Percentiles rank a stretch among this genome's conserved stretches.
Conservation (phyloP, 2,888 invertebrate genomes). For the Lypha dubia region DNA sequence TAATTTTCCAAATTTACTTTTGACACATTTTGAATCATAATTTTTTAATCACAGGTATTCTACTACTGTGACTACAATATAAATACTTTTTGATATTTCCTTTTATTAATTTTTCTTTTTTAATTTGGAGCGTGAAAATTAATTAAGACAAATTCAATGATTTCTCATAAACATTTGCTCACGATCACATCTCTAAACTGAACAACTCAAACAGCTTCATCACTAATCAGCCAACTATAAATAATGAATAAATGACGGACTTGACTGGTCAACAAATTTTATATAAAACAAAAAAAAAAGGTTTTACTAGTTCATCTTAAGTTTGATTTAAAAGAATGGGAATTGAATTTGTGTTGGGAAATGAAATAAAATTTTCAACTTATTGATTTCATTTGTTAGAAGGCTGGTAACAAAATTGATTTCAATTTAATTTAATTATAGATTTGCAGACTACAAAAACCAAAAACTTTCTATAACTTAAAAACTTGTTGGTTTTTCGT, state of each 20-base stretch:
- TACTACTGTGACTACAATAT: no score
- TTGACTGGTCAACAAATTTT: constrained; percentile 33
- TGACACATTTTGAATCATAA: no score
- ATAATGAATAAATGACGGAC: constrained; percentile 37
- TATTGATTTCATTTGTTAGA: constrained; percentile 12
- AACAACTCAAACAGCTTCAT: constrained; percentile 2
- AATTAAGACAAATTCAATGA: neutral
- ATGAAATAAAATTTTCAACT: neutral
- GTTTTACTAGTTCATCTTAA: neutral
- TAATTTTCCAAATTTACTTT: no score
- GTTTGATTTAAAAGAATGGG: constrained; percentile 36
- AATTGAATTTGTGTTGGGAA: neutral
- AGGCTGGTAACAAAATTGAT: constrained; percentile 42
- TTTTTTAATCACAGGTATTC: no score
- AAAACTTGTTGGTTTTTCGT: neutral
- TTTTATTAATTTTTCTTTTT: no score
- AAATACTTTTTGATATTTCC: neutral
- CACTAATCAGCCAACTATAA: neutral
- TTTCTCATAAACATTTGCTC: neutral
- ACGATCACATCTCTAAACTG: neutral
- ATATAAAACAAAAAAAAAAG: constrained; percentile 24
- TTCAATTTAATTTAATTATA: constrained; percentile 67
- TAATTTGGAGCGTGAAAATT: neutral
- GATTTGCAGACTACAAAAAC: neutral
- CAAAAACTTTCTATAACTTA: constrained; percentile 35